Percentiles rank a stretch among this genome's conserved stretches.
These are phyloP conservation scores for Lycophotia porphyrea DNA, from an alignment of 2,888 invertebrate species.

Conservation along the genomic window DNA sequence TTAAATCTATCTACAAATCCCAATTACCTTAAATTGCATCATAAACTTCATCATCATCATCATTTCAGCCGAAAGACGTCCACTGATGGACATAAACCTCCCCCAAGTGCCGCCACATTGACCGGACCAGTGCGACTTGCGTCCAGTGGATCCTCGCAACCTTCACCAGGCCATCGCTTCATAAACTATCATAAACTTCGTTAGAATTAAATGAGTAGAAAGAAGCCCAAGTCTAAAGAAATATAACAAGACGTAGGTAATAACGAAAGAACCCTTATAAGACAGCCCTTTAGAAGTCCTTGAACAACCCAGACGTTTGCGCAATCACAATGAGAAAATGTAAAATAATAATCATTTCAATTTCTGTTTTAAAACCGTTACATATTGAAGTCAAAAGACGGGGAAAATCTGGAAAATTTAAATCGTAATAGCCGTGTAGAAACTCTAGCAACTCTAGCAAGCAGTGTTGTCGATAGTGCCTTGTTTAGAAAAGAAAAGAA, in stretches of 20 bases:
- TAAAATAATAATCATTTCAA: neutral
- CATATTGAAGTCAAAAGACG: constrained; percentile 21
- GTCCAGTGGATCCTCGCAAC: no score
- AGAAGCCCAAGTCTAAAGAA: neutral
- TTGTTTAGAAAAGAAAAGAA: neutral
- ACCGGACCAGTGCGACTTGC: no score
- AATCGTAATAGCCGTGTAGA: neutral
- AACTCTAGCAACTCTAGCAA: neutral
- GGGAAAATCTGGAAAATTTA: neutral
- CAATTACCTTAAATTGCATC: neutral
- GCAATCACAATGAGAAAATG: constrained; percentile 7
- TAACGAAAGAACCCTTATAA: constrained; percentile 11
- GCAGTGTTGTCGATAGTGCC: neutral
- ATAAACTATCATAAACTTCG: no score
- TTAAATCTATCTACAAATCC: neutral
- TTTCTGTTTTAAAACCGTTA: neutral
- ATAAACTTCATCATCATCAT: no score
- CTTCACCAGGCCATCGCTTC: no score
- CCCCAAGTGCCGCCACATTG: no score
- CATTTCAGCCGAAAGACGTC: no score
- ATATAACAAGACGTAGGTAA: neutral
- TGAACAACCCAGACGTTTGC: constrained; percentile 12
- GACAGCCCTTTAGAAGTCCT: constrained; percentile 1
- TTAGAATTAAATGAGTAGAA: neutral
- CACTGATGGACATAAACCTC: no score